Conservation (phyloP, 2,113 vertebrate genomes). For the Heterotis niloticus region DNA sequence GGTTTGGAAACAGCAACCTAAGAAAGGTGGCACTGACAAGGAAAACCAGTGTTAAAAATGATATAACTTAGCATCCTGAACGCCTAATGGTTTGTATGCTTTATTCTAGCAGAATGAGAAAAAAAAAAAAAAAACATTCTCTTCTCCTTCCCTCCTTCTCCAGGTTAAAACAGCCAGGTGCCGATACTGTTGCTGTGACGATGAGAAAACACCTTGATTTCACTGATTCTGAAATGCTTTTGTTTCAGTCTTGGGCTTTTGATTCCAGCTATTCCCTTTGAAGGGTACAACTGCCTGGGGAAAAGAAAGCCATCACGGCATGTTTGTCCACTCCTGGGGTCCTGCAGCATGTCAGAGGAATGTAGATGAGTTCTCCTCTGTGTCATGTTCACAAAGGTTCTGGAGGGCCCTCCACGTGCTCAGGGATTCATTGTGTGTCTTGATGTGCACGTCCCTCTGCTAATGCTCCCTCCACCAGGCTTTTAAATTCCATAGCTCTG, state of each 20-base stretch:
- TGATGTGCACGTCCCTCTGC: constrained; percentile 55
- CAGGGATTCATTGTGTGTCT: constrained; percentile 54
- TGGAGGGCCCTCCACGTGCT: constrained; percentile 60
- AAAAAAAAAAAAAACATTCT: background rate
- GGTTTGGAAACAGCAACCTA: too few species aligned
- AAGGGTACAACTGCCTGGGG: constrained; percentile 55
- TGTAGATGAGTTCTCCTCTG: constrained; percentile 50
- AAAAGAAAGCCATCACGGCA: constrained; percentile 52
- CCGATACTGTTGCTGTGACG: constrained; percentile 26
- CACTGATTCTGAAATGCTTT: constrained; percentile 45
- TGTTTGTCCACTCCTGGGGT: constrained; percentile 46
- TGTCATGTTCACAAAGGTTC: constrained; percentile 47
- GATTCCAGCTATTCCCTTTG: constrained; percentile 48
- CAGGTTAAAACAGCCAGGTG: constrained; percentile 27
- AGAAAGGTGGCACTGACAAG: too few species aligned
- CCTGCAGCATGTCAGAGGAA: constrained; percentile 49
- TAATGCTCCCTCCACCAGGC: constrained; percentile 51
- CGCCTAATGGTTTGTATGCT: background rate
- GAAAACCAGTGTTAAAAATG: too few species aligned
- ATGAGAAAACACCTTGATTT: constrained; percentile 32
- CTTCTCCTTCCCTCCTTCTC: constrained; percentile 40
- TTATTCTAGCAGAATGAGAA: background rate
- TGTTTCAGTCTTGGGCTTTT: constrained; percentile 53
- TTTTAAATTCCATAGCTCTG: constrained; percentile 58
- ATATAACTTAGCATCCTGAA: background rate